Conservation (phyloP, 2,888 invertebrate genomes). For the Clostera curtula region DNA sequence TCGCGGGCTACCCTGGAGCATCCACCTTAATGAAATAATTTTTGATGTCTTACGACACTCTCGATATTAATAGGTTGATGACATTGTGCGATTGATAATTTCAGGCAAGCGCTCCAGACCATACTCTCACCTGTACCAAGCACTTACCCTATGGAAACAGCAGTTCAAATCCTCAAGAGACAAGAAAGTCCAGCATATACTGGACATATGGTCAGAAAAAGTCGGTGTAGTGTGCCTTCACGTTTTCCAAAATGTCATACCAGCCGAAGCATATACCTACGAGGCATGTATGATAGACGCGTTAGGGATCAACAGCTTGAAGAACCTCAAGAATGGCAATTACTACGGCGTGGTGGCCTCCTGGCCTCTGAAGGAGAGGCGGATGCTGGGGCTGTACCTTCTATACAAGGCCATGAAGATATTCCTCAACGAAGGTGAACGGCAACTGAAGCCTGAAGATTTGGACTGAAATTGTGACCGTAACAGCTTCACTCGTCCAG, state of each 20-base stretch:
- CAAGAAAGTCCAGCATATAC: slow-evolving; percentile 84
- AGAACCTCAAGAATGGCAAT: slow-evolving; percentile 86
- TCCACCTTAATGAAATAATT: too few species aligned
- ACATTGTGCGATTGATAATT: too few species aligned
- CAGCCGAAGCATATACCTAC: slow-evolving; percentile 93
- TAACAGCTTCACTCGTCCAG: too few species aligned
- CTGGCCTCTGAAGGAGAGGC: slow-evolving; percentile 82
- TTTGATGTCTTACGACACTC: too few species aligned
- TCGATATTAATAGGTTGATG: too few species aligned
- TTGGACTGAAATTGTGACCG: too few species aligned
- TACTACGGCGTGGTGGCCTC: slow-evolving; percentile 86
- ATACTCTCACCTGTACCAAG: slow-evolving; percentile 93
- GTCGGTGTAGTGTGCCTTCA: slow-evolving; percentile 93
- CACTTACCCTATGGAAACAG: slow-evolving; percentile 79
- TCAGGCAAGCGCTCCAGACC: slow-evolving; percentile 86
- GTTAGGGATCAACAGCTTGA: slow-evolving; percentile 82
- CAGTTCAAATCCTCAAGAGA: slow-evolving; percentile 55
- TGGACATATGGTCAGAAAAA: slow-evolving; percentile 89
- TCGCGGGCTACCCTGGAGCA: too few species aligned
- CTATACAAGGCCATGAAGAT: slow-evolving; percentile 89
- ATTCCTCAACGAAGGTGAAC: slow-evolving; percentile 90
- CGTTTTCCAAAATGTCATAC: slow-evolving; percentile 91
- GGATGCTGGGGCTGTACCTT: slow-evolving; percentile 84
- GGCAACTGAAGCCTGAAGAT: slow-evolving; percentile 87
- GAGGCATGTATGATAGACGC: slow-evolving; percentile 97